phyloP scores from a whole-genome alignment of 2,113 vertebrate species.

The Empidonax traillii region DNA sequence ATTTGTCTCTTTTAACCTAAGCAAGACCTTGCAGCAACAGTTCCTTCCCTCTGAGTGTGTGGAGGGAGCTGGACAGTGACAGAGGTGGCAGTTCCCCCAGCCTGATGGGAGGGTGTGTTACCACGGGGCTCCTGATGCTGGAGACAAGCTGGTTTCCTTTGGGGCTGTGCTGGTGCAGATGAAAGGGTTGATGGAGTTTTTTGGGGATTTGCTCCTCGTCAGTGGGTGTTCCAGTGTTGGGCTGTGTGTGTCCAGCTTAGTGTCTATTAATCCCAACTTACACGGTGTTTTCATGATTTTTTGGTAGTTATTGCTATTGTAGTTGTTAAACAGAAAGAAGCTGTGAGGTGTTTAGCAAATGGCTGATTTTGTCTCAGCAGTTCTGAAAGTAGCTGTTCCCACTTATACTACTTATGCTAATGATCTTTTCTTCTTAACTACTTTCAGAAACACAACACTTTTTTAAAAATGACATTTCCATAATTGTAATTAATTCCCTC shows the following conservation, averaged over 20 bases:
- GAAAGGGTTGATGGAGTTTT: background rate
- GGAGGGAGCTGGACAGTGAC: background rate
- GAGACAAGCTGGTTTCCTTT: background rate
- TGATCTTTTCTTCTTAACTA: slow-evolving; percentile 5
- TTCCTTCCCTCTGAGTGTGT: background rate
- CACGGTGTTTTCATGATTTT: background rate
- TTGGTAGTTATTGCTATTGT: background rate
- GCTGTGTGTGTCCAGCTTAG: background rate
- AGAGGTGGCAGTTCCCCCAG: background rate
- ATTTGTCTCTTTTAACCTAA: background rate
- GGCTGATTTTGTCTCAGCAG: background rate
- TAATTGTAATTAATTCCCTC: slow-evolving; percentile 40
- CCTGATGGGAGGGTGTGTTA: rapidly evolving
- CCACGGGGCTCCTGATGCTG: background rate
- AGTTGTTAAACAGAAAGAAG: slow-evolving; percentile 31
- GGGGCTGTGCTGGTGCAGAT: background rate
- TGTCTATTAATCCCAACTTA: background rate
- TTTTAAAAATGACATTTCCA: slow-evolving; percentile 38
- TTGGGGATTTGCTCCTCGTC: background rate
- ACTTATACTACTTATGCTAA: background rate
- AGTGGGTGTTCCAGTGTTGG: background rate
- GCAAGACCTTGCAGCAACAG: background rate
- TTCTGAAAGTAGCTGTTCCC: background rate
- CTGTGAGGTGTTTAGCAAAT: background rate
- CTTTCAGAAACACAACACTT: background rate